These are phyloP conservation scores for Synergus japonicus DNA, from an alignment of 2,888 invertebrate genomes.

Conservation along the genomic window DNA sequence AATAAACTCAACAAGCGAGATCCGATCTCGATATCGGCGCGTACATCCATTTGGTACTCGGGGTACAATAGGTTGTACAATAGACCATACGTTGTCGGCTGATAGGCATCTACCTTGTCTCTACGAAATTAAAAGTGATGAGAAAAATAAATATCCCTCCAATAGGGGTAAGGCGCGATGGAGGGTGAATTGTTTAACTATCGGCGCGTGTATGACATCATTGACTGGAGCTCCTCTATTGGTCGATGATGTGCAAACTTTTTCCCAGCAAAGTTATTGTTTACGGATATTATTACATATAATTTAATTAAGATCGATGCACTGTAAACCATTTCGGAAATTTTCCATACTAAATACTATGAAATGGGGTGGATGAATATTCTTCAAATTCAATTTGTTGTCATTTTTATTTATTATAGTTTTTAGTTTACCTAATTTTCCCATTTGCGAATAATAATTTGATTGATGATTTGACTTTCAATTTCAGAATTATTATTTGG, in stretches of 20 bases:
- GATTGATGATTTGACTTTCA: too few species aligned
- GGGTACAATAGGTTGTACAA: conserved; percentile 59
- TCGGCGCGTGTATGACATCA: conserved; percentile 52
- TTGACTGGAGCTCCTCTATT: conserved; percentile 53
- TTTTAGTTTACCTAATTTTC: too few species aligned
- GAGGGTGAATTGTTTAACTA: conserved; percentile 55
- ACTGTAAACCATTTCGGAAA: too few species aligned
- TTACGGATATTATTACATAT: conserved; percentile 41
- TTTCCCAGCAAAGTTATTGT: conserved; percentile 57
- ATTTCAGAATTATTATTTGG: too few species aligned
- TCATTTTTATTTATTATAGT: too few species aligned
- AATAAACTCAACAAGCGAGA: conserved; percentile 72
- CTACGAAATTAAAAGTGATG: conserved; percentile 75
- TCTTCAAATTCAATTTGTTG: too few species aligned
- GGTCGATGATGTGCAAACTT: conserved; percentile 44
- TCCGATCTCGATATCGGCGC: conserved; percentile 69
- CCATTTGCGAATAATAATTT: too few species aligned
- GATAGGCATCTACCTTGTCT: conserved; percentile 74
- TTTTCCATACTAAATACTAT: too few species aligned
- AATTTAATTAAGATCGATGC: too few species aligned
- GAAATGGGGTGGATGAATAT: too few species aligned
- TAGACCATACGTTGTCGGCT: conserved; percentile 49
- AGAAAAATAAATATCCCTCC: conserved; percentile 73
- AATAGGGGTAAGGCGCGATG: conserved; percentile 51
- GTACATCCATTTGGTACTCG: conserved; percentile 51